A percentile compares a stretch with the other conserved stretches of the same genome.
Evolutionary conservation across 2,888 invertebrate species (phyloP).

Genomic region (Euphydryas editha): DNA sequence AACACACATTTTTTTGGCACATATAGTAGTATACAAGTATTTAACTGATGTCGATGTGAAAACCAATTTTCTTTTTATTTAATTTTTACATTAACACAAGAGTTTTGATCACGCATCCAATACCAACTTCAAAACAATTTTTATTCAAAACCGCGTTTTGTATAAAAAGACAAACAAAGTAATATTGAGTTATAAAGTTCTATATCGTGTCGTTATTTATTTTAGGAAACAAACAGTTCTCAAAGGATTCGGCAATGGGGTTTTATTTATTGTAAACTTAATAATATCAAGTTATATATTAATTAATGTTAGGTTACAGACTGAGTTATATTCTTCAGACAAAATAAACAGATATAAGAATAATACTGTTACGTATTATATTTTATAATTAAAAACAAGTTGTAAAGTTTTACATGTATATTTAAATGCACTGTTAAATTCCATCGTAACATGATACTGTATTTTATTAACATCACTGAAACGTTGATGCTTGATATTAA

Average conservation of each 20-base stretch:
- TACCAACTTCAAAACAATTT: constrained; percentile 28
- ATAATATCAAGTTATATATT: neutral
- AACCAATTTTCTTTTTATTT: constrained; percentile 28
- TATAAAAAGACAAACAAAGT: constrained; percentile 31
- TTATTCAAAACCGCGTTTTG: constrained; percentile 26
- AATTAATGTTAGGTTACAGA: neutral
- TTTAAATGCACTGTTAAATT: too few species aligned
- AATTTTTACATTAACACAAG: constrained; percentile 27
- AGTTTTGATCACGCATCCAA: constrained; percentile 28
- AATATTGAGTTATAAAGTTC: constrained; percentile 33
- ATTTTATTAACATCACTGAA: too few species aligned
- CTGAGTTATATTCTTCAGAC: neutral
- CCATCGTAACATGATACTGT: too few species aligned
- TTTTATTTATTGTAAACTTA: constrained; percentile 4
- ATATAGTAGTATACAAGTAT: too few species aligned
- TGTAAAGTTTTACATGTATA: too few species aligned
- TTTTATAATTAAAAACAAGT: too few species aligned
- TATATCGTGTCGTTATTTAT: constrained; percentile 27
- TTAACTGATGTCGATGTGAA: too few species aligned
- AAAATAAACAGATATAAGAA: neutral
- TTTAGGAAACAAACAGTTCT: constrained; percentile 5
- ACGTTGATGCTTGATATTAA: too few species aligned
- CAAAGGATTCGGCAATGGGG: neutral
- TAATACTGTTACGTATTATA: too few species aligned
- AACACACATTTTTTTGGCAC: too few species aligned